A percentile compares a stretch with the other conserved stretches of the same genome.
Evolutionary conservation across 1,140 invertebrate genomes (phyloP).

Genomic region (Megalopta genalis): DNA sequence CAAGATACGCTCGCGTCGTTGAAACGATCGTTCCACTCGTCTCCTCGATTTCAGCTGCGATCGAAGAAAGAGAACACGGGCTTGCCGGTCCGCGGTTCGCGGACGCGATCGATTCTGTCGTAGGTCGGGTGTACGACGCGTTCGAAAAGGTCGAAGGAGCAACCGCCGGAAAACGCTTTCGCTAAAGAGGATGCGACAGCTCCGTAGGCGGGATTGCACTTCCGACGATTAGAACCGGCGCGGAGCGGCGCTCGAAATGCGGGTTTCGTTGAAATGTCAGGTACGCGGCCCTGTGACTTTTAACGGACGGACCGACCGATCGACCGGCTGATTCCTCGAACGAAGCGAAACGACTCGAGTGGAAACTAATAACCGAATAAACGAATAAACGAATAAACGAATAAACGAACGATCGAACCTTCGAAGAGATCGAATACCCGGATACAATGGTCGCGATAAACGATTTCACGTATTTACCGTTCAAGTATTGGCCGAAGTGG

Average conservation of each 20-base stretch:
- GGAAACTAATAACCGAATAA: too few species aligned
- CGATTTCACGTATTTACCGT: too few species aligned
- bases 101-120: neutral
- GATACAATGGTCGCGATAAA: too few species aligned
- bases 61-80: neutral
- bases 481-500: too few species aligned
- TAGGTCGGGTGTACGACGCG: neutral
- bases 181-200: slow-evolving; percentile 17
- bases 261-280: neutral
- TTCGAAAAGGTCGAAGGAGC: slow-evolving; percentile 44
- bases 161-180: neutral
- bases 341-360: too few species aligned
- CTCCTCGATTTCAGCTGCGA: neutral
- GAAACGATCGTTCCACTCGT: neutral
- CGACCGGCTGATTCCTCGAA: neutral
- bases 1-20: neutral
- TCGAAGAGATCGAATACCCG: too few species aligned
- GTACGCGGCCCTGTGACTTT: neutral
- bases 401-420: too few species aligned
- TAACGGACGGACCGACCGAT: neutral
- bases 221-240: neutral
- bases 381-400: too few species aligned
- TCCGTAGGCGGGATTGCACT: slow-evolving; percentile 25
- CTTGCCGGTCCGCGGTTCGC: too few species aligned
- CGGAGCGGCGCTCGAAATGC: neutral